phyloP scores from a whole-genome alignment of 2,797 vertebrate species.

The Enteromius argenteus region DNA sequence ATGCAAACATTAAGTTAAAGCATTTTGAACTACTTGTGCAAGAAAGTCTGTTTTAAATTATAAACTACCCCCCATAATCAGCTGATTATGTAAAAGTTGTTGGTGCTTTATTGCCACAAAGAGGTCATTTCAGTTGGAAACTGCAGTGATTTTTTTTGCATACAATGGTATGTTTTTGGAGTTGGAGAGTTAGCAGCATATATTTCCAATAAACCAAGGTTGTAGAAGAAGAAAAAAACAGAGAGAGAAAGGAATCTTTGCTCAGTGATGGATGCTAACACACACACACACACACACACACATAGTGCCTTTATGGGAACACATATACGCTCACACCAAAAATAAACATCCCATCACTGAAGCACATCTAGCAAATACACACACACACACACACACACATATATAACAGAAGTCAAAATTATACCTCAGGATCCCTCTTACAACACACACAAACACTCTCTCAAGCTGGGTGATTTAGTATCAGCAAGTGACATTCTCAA shows the following conservation, averaged over 20 bases:
- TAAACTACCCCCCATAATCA: background rate
- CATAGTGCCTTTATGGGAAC: background rate
- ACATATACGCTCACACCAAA: background rate
- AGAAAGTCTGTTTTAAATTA: background rate
- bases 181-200: background rate
- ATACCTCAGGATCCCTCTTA: conserved; percentile 14
- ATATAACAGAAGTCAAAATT: conserved; percentile 29
- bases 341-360: conserved; percentile 5
- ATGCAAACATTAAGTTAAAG: background rate
- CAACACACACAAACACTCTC: conserved; percentile 30
- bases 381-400: conserved; percentile 15
- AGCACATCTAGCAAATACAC: conserved; percentile 21
- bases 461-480: conserved; percentile 51
- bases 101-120: background rate
- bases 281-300: conserved; percentile 1
- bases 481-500: conserved; percentile 62
- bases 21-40: background rate
- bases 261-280: background rate
- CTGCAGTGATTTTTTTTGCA: background rate
- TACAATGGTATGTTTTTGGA: background rate
- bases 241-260: background rate
- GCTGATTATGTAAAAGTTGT: background rate
- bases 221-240: background rate
- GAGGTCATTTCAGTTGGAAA: background rate
- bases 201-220: background rate